Percentiles rank a stretch among this genome's conserved stretches.
Evolutionary conservation across 2,888 invertebrate species (phyloP).

Genomic region (Epistrophe eligans): DNA sequence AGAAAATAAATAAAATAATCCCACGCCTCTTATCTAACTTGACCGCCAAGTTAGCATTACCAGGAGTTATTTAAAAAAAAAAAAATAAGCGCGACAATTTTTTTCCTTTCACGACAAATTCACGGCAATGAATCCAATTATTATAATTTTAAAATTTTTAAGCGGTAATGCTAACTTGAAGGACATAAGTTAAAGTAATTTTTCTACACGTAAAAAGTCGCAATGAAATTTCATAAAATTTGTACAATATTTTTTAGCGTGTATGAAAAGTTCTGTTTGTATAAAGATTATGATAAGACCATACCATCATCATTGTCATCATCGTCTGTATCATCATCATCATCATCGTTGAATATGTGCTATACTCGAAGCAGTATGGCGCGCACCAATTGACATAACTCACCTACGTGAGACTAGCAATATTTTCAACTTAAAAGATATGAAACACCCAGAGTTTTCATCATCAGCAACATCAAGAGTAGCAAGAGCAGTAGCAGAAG

Average conservation of each 20-base stretch:
- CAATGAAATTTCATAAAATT: not conserved
- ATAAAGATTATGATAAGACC: slow-evolving; percentile 6
- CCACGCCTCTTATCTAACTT: no score
- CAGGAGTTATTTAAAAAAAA: no score
- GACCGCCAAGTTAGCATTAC: no score
- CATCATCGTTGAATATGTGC: slow-evolving; percentile 28
- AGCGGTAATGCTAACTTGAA: no score
- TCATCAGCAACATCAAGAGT: slow-evolving; percentile 6
- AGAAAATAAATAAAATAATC: no score
- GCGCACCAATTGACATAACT: slow-evolving; percentile 69
- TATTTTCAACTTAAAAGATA: slow-evolving; percentile 33
- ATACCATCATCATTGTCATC: slow-evolving; percentile 24
- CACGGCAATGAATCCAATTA: no score
- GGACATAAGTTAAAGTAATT: no score
- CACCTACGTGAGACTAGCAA: slow-evolving; percentile 66
- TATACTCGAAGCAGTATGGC: slow-evolving; percentile 51
- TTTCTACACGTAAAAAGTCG: no score
- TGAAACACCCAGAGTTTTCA: slow-evolving; percentile 37
- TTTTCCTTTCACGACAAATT: no score
- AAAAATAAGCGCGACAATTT: no score
- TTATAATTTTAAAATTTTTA: no score
- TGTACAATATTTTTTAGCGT: not conserved
- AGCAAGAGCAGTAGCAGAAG: not conserved
- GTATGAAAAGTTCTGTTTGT: not conserved
- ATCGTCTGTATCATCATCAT: slow-evolving; percentile 19